Conservation (phyloP, 2,113 vertebrate species). For the Dipodomys merriami region DNA sequence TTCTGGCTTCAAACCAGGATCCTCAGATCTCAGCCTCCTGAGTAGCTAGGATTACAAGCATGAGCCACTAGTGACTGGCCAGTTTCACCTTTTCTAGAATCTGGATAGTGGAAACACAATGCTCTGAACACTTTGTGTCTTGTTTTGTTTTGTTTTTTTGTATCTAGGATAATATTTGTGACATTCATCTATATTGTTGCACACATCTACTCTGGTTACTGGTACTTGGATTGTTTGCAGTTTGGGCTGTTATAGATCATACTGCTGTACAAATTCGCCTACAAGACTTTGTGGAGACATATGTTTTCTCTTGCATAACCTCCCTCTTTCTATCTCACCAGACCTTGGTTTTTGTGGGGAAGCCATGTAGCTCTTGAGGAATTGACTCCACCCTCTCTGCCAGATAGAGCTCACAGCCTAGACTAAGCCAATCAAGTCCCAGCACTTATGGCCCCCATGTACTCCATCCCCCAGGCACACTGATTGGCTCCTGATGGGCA, state of each 20-base stretch:
- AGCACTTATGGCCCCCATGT: not conserved
- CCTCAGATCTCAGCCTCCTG: no score
- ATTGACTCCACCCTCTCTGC: not conserved
- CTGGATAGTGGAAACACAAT: not conserved
- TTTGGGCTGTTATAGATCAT: not conserved
- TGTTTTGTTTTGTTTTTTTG: constrained; percentile 8
- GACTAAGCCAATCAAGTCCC: not conserved
- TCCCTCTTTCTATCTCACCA: not conserved
- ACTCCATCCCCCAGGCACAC: not conserved
- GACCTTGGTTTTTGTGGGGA: constrained; percentile 8
- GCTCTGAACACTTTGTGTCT: not conserved
- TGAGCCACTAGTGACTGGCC: no score
- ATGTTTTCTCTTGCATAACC: not conserved
- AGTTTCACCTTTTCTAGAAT: constrained; percentile 23
- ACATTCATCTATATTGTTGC: not conserved
- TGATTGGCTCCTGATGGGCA: not conserved
- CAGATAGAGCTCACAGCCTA: not conserved
- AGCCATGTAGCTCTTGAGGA: not conserved
- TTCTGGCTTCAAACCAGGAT: no score
- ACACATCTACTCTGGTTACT: not conserved
- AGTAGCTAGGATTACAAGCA: no score
- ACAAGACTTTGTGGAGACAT: not conserved
- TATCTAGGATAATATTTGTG: not conserved
- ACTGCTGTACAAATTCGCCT: not conserved
- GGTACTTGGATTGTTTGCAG: not conserved